Base-by-base conservation (phyloP, 2,888 invertebrate genomes). In the Brachyptera risi region DNA sequence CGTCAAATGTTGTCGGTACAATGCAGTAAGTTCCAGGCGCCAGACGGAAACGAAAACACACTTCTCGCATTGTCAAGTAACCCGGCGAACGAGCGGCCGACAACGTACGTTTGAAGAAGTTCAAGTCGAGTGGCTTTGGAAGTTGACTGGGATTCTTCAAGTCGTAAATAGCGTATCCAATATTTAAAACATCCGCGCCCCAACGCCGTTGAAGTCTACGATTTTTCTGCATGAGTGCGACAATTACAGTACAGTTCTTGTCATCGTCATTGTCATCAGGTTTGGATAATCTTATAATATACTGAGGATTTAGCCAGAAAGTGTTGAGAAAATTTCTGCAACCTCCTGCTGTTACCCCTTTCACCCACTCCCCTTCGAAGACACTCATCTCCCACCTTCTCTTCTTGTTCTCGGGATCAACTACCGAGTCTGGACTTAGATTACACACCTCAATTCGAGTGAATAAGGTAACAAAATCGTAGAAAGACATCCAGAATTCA, bases 401-500 rank as follows among this genome's bases (percentile, higher is more conserved):
- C 68, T 87, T 89, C 67, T 87, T 83, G 9, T 82, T 82, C 1
- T 75, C 69, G 15, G 68, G 72, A 3, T 90, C 89, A 47, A 90
- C 87, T 68, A 96, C 74, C 0, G 95, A 91, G 72, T 97, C 96
- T 0, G 96, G 96, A 72, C 91, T 94, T 75, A 97, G 86, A 74
- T 97, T 96, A 74, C 96, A 97, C 67, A 98, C 91, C 76, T 97
- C 96, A 67, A 97, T 81, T 73, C 86, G 83, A 13, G 86, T 84
- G 73, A 96, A 97, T 69, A 91, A 85, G n/a, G 78, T 80, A 54
- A 87, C 79, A 71, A 95, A 96, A 74, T 98, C 97, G 71, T 87
- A 88, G 75, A 85, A 95, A 0, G 93, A 87, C 89, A 96, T 96
- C 97, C 97, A 98, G 76, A 98, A 98, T 76, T 98, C 97, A 0